Percentiles rank a stretch among this genome's conserved stretches.
These are phyloP conservation scores for Castor canadensis DNA, from an alignment of 2,113 vertebrate genomes.

Conservation along the genomic window DNA sequence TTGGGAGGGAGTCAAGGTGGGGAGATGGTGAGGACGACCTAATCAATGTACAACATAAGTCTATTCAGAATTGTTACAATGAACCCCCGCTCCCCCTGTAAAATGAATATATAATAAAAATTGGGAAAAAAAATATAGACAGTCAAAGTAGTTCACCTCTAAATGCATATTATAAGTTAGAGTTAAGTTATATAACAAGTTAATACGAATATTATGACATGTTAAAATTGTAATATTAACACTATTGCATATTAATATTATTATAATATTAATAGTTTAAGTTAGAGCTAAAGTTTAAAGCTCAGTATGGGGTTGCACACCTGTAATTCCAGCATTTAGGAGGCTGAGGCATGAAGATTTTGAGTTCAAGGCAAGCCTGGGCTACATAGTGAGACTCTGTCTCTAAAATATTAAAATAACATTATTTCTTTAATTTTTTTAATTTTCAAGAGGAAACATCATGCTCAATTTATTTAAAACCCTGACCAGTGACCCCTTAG, in stretches of 20 bases:
- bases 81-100: no score
- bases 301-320: neutral
- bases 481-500: neutral
- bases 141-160: slow-evolving; percentile 5
- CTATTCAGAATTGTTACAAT: no score
- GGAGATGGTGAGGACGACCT: no score
- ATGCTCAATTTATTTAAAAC: neutral
- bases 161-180: neutral
- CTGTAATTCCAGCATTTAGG: neutral
- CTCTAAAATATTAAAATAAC: neutral
- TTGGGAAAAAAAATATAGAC: neutral
- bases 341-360: neutral
- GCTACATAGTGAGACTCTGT: neutral
- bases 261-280: no score
- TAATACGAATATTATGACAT: no score
- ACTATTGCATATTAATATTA: no score
- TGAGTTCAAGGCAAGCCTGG: neutral
- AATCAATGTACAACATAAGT: no score
- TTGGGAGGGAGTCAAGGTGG: no score
- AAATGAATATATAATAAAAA: no score
- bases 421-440: neutral
- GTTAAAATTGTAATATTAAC: no score
- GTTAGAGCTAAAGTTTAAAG: slow-evolving; percentile 7
- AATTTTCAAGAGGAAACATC: slow-evolving; percentile 13
- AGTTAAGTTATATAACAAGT: no score